Conservation (phyloP, 2,888 invertebrate species). For the Leptinotarsa rubiginosa region DNA sequence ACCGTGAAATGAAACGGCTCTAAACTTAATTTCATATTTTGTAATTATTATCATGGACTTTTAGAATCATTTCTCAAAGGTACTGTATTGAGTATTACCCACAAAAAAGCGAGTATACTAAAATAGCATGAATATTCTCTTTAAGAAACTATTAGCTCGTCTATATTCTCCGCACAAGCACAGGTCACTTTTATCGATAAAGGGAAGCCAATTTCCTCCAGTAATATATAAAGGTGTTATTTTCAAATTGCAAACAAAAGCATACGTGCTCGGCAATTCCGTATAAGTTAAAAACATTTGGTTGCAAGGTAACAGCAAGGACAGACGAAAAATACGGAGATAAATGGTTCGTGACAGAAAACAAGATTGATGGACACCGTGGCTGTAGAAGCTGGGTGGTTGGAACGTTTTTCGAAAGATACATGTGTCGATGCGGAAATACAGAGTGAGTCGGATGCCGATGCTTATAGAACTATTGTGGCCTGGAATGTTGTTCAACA, state of each 20-base stretch:
- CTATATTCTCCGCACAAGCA: slow-evolving; percentile 19
- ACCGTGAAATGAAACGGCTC: too few species aligned
- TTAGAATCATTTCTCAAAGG: too few species aligned
- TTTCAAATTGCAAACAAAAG: slow-evolving; percentile 53
- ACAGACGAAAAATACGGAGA: slow-evolving; percentile 65
- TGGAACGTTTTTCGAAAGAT: slow-evolving; percentile 60
- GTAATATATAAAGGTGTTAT: slow-evolving; percentile 50
- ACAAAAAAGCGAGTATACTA: not conserved
- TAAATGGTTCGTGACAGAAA: slow-evolving; percentile 65
- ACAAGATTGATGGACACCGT: slow-evolving; percentile 64
- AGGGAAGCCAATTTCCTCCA: slow-evolving; percentile 40
- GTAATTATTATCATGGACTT: too few species aligned
- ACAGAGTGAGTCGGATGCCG: slow-evolving; percentile 56
- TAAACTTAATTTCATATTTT: too few species aligned
- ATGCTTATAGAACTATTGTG: slow-evolving; percentile 58
- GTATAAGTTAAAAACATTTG: slow-evolving; percentile 52
- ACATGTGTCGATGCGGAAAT: slow-evolving; percentile 63
- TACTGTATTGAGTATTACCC: too few species aligned
- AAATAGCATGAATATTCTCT: slow-evolving; percentile 2
- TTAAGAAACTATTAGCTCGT: slow-evolving; percentile 7
- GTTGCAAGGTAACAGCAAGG: slow-evolving; percentile 58
- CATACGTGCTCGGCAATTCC: slow-evolving; percentile 54
- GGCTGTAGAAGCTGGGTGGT: slow-evolving; percentile 49
- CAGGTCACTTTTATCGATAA: slow-evolving; percentile 36
- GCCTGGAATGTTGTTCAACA: slow-evolving; percentile 49